Evolutionary conservation across 2,113 vertebrate species (phyloP).

Genomic region (Rhea pennata): DNA sequence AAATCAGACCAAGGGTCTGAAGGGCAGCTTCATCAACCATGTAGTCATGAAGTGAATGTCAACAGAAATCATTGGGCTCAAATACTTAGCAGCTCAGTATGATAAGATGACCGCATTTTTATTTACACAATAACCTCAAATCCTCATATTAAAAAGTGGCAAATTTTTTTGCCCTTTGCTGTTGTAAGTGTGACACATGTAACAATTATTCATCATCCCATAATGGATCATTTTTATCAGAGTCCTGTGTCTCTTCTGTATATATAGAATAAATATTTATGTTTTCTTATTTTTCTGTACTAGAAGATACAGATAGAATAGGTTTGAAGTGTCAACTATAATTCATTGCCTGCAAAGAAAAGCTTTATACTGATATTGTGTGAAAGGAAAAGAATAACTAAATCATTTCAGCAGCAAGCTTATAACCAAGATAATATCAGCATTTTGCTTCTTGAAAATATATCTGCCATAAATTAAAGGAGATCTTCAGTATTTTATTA

Average conservation of each 20-base stretch:
- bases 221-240: constrained; percentile 80
- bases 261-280: constrained; percentile 83
- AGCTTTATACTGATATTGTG: constrained; percentile 69
- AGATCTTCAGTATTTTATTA: constrained; percentile 73
- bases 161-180: constrained; percentile 71
- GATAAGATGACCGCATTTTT: constrained; percentile 41
- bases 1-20: constrained; percentile 2
- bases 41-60: constrained; percentile 45
- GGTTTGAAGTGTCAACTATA: constrained; percentile 78
- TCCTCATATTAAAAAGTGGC: constrained; percentile 55
- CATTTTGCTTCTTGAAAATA: constrained; percentile 80
- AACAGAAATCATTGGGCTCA: constrained; percentile 29
- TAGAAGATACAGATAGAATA: constrained; percentile 77
- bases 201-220: constrained; percentile 67
- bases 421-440: constrained; percentile 82
- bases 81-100: background rate
- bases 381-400: constrained; percentile 74
- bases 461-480: constrained; percentile 79
- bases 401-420: constrained; percentile 79
- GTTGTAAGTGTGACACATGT: constrained; percentile 52
- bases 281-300: constrained; percentile 79
- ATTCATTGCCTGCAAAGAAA: constrained; percentile 81
- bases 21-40: background rate
- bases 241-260: constrained; percentile 60
- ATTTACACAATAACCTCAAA: constrained; percentile 62